Conservation (phyloP, 2,888 invertebrate genomes). For the Neocrepidodera transversa region DNA sequence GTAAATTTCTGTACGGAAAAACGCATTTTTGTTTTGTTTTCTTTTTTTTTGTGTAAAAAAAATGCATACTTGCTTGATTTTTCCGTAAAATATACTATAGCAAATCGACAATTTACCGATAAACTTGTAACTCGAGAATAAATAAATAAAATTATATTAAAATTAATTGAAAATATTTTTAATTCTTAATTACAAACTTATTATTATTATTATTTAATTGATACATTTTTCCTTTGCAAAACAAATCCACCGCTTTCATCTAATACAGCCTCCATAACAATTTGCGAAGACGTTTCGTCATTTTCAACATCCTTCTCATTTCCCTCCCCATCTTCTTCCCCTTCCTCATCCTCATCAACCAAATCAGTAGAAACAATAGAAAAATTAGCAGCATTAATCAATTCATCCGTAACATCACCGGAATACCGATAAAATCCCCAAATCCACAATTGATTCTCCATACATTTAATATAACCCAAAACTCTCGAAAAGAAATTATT, state of each 20-base stretch:
- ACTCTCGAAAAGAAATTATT: constrained; percentile 56
- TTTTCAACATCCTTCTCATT: constrained; percentile 48
- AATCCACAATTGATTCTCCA: constrained; percentile 59
- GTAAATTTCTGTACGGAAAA: no score
- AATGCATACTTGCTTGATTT: no score
- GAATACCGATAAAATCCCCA: constrained; percentile 56
- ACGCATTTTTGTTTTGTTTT: no score
- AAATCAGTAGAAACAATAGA: constrained; percentile 41
- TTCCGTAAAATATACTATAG: no score
- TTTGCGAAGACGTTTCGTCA: constrained; percentile 37
- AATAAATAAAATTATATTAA: no score
- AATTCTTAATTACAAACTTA: no score
- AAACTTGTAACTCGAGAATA: no score
- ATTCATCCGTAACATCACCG: constrained; percentile 49
- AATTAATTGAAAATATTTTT: no score
- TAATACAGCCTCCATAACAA: constrained; percentile 52
- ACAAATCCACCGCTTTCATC: constrained; percentile 49
- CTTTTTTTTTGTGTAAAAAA: no score
- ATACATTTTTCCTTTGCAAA: constrained; percentile 30
- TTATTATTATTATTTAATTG: no score
- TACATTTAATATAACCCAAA: constrained; percentile 55
- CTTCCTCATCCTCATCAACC: constrained; percentile 46
- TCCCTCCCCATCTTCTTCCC: constrained; percentile 35
- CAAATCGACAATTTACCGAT: no score
- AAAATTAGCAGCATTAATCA: constrained; percentile 54